Evolutionary conservation across 2,113 vertebrate species (phyloP).

Genomic region (Boleophthalmus pectinirostris): DNA sequence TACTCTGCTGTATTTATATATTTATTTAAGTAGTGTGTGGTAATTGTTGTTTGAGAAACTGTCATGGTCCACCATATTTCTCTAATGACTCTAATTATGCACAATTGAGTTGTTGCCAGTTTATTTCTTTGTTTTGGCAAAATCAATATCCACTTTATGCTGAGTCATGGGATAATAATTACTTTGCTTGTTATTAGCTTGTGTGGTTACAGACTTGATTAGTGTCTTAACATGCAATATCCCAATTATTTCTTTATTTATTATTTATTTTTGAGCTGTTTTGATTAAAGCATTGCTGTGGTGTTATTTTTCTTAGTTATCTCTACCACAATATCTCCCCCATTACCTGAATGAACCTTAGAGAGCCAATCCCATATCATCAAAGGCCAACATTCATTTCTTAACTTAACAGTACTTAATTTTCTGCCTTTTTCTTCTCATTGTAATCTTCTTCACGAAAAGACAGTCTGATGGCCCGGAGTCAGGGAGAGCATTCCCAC

Average conservation of each 20-base stretch:
- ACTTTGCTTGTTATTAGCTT: background rate
- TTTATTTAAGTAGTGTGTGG: no score
- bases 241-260: background rate
- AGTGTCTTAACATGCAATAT: background rate
- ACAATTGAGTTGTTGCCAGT: no score
- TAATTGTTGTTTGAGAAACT: no score
- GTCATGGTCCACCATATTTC: no score
- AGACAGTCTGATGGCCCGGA: slow-evolving; percentile 63
- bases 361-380: background rate
- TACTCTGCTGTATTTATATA: no score
- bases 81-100: no score
- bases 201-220: background rate
- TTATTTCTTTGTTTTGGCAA: no score
- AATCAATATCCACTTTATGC: background rate
- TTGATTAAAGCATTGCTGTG: slow-evolving; percentile 32
- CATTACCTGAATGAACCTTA: background rate
- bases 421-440: slow-evolving; percentile 50
- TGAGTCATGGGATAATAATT: no score
- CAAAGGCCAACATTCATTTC: background rate
- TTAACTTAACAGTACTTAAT: background rate
- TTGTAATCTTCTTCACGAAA: slow-evolving; percentile 60
- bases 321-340: background rate
- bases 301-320: background rate
- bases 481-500: slow-evolving; percentile 38
- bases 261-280: slow-evolving; percentile 11